Conservation (phyloP, 2,113 vertebrate genomes). For the Asarcornis scutulata region DNA sequence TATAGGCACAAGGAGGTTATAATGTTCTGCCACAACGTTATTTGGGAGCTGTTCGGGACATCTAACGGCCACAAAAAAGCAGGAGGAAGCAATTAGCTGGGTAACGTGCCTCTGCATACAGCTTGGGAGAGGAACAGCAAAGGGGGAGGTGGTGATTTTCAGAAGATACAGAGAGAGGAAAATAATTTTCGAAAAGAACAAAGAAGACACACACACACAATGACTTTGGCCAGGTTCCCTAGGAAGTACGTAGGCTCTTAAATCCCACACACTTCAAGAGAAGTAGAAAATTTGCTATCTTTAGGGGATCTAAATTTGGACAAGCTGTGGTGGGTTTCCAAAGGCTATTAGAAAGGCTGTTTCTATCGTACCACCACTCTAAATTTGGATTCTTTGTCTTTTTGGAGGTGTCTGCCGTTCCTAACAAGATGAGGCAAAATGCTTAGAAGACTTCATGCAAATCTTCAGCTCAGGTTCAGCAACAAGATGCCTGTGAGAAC, state of each 20-base stretch:
- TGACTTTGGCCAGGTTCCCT: background rate
- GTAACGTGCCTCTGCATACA: fast-evolving
- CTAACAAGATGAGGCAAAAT: background rate
- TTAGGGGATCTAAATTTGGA: background rate
- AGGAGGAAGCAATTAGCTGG: background rate
- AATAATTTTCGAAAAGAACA: background rate
- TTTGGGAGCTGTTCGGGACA: background rate
- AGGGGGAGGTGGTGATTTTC: background rate
- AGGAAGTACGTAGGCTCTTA: background rate
- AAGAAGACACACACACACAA: fast-evolving
- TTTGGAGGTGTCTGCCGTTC: background rate
- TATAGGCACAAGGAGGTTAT: background rate
- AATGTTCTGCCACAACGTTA: background rate
- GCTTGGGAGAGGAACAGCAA: background rate
- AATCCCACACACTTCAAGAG: background rate
- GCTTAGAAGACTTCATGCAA: background rate
- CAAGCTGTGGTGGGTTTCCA: background rate
- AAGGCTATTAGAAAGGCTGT: background rate
- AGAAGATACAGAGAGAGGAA: background rate
- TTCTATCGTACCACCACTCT: background rate
- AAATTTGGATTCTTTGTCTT: background rate
- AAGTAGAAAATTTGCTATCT: background rate
- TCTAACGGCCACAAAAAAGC: background rate
- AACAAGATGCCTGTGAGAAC: background rate
- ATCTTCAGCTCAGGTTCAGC: background rate